phyloP scores from a whole-genome alignment of 2,113 vertebrate genomes.

The Gymnobelideus leadbeateri region DNA sequence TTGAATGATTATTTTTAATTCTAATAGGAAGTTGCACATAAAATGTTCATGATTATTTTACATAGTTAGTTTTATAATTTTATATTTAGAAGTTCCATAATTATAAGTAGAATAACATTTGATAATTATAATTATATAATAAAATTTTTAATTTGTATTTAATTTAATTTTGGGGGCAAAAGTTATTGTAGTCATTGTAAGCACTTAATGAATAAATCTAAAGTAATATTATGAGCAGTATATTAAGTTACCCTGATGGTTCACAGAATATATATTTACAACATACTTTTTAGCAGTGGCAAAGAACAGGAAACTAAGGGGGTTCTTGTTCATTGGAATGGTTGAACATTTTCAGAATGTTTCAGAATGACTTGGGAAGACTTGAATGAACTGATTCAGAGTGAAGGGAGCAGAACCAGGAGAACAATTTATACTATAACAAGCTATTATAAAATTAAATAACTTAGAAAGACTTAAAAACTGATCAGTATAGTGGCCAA shows the following conservation, averaged over 20 bases:
- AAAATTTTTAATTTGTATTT: neutral
- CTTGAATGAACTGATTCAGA: neutral
- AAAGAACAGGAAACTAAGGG: neutral
- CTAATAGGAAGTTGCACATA: neutral
- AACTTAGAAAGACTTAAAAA: neutral
- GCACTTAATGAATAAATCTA: neutral
- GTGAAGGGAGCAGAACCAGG: neutral
- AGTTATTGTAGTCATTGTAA: neutral
- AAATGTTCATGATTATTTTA: neutral
- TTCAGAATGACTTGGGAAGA: neutral
- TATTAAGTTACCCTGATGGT: neutral
- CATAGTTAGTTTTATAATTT: neutral
- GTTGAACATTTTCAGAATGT: neutral
- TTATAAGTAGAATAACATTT: neutral
- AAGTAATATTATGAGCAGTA: neutral
- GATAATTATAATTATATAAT: neutral
- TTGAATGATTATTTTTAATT: neutral
- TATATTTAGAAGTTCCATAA: neutral
- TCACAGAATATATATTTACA: neutral
- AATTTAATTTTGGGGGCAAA: neutral
- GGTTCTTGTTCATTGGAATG: neutral
- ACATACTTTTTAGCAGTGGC: neutral
- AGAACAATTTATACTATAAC: neutral
- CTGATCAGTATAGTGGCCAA: too few relatives aligned
- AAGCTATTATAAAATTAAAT: neutral